Percentiles rank a stretch among this genome's conserved stretches.
phyloP scores from a whole-genome alignment of 2,888 invertebrate species.

The Limnephilus marmoratus region DNA sequence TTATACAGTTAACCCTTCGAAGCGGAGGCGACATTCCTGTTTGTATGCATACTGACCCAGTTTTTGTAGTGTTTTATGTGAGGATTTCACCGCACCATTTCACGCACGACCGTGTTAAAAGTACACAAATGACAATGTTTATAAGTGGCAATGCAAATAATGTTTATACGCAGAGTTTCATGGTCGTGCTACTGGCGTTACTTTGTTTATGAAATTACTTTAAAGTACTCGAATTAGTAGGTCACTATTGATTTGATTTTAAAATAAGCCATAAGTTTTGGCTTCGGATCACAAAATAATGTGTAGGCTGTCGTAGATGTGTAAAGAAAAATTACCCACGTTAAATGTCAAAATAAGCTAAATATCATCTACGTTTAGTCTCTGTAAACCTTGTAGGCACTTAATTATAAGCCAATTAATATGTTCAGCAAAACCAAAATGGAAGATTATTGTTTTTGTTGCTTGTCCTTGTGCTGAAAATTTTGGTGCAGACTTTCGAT shows the following conservation, averaged over 20 bases:
- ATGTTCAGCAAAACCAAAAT: too few relatives aligned
- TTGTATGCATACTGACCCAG: neutral
- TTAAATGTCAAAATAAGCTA: too few relatives aligned
- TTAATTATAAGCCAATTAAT: neutral
- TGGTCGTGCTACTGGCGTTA: neutral
- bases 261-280: too few relatives aligned
- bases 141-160: too few relatives aligned
- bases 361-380: neutral
- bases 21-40: neutral
- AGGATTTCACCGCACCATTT: conserved; percentile 23
- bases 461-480: neutral
- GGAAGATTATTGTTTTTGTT: neutral
- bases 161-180: neutral
- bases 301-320: too few relatives aligned
- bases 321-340: too few relatives aligned
- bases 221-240: neutral
- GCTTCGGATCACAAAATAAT: too few relatives aligned
- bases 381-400: neutral
- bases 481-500: neutral
- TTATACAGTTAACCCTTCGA: neutral
- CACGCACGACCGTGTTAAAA: conserved; percentile 24
- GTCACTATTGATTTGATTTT: too few relatives aligned
- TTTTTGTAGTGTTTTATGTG: conserved; percentile 28
- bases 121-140: neutral
- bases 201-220: neutral